Evolutionary conservation across 2,113 vertebrate genomes (phyloP).

Genomic region (Grammatotria lemairii): DNA sequence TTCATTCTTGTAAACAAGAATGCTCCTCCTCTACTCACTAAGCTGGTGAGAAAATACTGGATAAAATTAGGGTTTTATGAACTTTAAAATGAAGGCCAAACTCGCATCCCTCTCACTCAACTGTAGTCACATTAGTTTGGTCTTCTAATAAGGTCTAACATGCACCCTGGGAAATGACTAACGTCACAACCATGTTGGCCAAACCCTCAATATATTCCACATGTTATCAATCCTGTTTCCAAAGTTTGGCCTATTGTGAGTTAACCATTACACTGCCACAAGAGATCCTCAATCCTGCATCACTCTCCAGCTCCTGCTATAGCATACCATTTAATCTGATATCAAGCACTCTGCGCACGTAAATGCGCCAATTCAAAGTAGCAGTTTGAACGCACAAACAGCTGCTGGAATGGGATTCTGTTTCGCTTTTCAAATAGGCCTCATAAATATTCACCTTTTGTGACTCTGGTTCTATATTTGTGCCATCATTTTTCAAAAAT

Average conservation of each 20-base stretch:
- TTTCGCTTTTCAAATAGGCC: background rate
- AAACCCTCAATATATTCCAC: conserved; percentile 50
- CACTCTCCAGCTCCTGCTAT: background rate
- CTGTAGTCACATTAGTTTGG: background rate
- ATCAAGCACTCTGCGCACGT: background rate
- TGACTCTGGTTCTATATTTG: background rate
- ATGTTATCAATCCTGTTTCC: conserved; percentile 43
- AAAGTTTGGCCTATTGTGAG: background rate
- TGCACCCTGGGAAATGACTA: conserved; percentile 52
- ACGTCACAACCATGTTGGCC: conserved; percentile 19
- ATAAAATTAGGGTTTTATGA: background rate
- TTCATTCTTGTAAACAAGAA: background rate
- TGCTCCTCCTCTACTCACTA: background rate
- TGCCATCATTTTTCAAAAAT: background rate
- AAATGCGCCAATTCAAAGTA: background rate
- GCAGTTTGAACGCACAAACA: background rate
- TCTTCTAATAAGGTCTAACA: background rate
- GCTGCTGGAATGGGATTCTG: background rate
- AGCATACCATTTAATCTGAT: conserved; percentile 3
- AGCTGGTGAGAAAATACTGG: background rate
- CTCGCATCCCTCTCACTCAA: background rate
- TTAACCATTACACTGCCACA: background rate
- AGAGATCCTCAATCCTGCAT: background rate
- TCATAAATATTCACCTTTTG: background rate
- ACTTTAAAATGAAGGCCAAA: background rate